Evolutionary conservation across 2,113 vertebrate species (phyloP).

Genomic region (Microcebus tavaratra): DNA sequence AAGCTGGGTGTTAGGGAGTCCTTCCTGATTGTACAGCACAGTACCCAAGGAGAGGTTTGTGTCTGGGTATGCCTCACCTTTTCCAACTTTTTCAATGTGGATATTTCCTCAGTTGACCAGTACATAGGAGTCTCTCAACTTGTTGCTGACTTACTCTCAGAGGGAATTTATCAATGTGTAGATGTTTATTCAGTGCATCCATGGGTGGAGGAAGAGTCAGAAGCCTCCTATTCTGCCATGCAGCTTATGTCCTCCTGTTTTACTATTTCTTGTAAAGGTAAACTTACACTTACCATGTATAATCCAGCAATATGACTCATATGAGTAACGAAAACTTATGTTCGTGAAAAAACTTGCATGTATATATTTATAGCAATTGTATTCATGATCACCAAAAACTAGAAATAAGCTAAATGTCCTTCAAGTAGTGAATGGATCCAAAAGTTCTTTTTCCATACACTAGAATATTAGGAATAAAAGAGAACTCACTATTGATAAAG

Average conservation of each 20-base stretch:
- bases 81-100: background rate
- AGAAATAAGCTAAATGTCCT: background rate
- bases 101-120: background rate
- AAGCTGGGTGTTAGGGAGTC: background rate
- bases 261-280: background rate
- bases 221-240: background rate
- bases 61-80: background rate
- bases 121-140: background rate
- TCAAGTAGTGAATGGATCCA: background rate
- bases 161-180: background rate
- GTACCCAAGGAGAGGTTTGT: no score
- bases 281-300: background rate
- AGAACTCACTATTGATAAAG: background rate
- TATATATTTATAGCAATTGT: background rate
- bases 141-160: background rate
- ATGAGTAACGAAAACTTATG: background rate
- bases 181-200: background rate
- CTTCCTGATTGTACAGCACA: background rate
- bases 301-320: background rate
- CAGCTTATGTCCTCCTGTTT: no score
- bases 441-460: background rate
- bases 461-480: background rate
- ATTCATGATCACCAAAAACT: background rate
- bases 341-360: background rate
- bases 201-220: background rate